These are phyloP conservation scores for Nephrotoma guestfalica DNA, from an alignment of 2,888 invertebrate genomes.

Conservation along the genomic window DNA sequence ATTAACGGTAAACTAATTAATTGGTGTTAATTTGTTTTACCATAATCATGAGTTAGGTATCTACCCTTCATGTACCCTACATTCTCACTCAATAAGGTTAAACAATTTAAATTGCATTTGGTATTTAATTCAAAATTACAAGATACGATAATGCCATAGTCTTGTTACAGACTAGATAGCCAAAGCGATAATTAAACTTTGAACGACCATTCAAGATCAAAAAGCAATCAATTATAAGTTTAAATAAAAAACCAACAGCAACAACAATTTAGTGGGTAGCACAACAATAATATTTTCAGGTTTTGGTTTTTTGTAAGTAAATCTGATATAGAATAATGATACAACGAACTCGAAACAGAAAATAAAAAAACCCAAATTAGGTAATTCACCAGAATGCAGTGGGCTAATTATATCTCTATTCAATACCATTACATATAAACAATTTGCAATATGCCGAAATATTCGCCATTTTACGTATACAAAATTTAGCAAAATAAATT, in stretches of 20 bases:
- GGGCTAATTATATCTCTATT: neutral
- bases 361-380: neutral
- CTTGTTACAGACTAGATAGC: neutral
- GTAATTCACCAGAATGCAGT: neutral
- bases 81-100: neutral
- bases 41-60: neutral
- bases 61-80: neutral
- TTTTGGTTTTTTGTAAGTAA: neutral
- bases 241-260: neutral
- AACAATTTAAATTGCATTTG: neutral
- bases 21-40: neutral
- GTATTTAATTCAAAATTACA: neutral
- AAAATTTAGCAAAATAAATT: too few species aligned
- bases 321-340: neutral
- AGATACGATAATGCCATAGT: neutral
- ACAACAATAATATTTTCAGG: neutral
- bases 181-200: neutral
- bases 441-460: neutral
- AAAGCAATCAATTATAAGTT: neutral
- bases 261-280: neutral
- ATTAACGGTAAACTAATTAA: neutral
- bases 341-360: neutral
- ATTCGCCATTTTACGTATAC: neutral
- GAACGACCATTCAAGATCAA: neutral
- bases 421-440: neutral